Evolutionary conservation across 1,140 invertebrate genomes (phyloP), one percentile per base, ranked within the genome.

Genomic region (Batillaria attramentaria): DNA sequence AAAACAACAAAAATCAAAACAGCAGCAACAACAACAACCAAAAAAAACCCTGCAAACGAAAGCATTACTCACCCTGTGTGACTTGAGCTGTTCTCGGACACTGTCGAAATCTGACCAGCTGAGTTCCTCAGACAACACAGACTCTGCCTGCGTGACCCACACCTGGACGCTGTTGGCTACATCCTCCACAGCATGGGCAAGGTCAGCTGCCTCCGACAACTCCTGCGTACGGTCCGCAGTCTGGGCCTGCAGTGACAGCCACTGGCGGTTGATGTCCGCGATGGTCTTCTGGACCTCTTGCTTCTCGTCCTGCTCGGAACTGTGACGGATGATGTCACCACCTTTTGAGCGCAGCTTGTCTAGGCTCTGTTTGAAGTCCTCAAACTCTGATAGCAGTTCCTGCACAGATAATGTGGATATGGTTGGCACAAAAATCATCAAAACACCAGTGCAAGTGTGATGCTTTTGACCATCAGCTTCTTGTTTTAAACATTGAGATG

Each of bases 161-260:
- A 93, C 91, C 86, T 95, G 94, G 4, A 98, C 94, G 80, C 94
- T 92, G 83, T 95, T 94, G 84, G 97, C 94, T 62, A 97, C 92
- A 70, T 95, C 93, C 74, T 97, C 92, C 93, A 98, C 98, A 66
- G 95, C 93, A 69, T 95, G 94, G 93, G 96, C 96, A 18, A 97
- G 94, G 85, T 97, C 96, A 81, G 97, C 92, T 41, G 95, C 95
- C 87, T 97, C 96, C 39, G 95, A 95, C 39, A 98, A 94, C 87
- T 96, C 93, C 89, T 46, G 93, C 91, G 76, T 94, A 92, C 74
- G 93, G 91, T 91, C 92, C 80, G 95, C 95, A 86, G 96, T 91
- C 86, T 94, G 92, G 8, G 93, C 92, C 35, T 96, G 79, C 2
- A 96, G 90, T 20, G 94, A 92, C 75, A 93, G 93, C 96, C 96